phyloP scores from a whole-genome alignment of 37 sponge, comb jelly and placozoan genomes.

The Bolinopsis microptera region DNA sequence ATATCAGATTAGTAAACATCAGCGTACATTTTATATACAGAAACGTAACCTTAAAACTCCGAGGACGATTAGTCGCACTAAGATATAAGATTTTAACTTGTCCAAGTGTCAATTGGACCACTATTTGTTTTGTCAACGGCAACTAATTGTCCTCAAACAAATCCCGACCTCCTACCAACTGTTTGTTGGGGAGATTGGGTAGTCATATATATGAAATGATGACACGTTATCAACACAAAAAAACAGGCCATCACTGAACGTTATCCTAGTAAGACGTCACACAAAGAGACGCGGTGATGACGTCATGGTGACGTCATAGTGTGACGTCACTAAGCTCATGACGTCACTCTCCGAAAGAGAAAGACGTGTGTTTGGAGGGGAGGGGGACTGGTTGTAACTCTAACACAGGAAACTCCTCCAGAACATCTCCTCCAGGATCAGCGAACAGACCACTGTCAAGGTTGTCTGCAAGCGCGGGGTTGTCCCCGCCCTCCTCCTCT shows the following conservation, averaged over 20 bases:
- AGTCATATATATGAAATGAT: no score
- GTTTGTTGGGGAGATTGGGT: no score
- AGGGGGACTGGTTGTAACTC: not conserved
- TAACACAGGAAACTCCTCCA: not conserved
- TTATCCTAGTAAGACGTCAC: not conserved
- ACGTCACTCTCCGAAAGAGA: not conserved
- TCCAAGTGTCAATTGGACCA: not conserved
- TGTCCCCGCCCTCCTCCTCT: conserved; percentile 24
- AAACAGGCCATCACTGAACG: not conserved
- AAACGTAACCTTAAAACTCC: not conserved
- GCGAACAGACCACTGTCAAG: not conserved
- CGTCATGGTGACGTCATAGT: no score
- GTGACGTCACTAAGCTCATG: not conserved
- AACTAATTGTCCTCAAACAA: not conserved
- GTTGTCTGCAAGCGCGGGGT: not conserved
- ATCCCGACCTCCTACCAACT: no score
- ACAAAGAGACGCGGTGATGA: no score
- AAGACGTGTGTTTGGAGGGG: not conserved
- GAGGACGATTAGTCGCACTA: not conserved
- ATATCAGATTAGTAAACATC: not conserved
- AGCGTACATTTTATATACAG: not conserved
- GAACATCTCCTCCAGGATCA: not conserved
- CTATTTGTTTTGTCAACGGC: not conserved
- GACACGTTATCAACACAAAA: no score
- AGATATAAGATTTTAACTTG: no score